These are phyloP conservation scores for Ephialtes manifestator DNA, from an alignment of 2,888 invertebrate species.

Conservation along the genomic window DNA sequence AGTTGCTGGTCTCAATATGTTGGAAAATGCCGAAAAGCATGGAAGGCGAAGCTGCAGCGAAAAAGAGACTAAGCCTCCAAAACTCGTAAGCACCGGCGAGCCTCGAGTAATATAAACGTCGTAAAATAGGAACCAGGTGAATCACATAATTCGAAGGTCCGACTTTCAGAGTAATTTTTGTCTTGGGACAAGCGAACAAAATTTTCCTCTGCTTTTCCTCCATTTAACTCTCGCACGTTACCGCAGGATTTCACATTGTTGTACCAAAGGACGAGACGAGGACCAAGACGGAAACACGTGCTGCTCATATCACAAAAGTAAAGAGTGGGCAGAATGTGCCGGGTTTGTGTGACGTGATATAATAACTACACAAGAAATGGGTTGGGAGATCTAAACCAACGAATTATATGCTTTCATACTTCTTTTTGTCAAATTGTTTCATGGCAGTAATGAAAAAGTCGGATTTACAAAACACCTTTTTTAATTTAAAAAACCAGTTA, in stretches of 20 bases:
- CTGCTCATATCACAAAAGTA: constrained; percentile 80
- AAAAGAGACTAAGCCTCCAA: constrained; percentile 60
- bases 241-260: constrained; percentile 4
- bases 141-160: constrained; percentile 84
- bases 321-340: constrained; percentile 57
- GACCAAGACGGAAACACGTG: constrained; percentile 77
- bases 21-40: not conserved
- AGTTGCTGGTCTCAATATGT: constrained; percentile 15
- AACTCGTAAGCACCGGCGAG: constrained; percentile 42
- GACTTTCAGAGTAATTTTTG: constrained; percentile 82
- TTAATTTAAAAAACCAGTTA: too few species aligned
- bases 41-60: not conserved
- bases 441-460: not conserved
- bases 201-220: constrained; percentile 40
- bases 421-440: not conserved
- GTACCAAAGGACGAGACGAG: constrained; percentile 14
- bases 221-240: constrained; percentile 51
- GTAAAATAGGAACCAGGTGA: constrained; percentile 86
- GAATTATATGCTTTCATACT: constrained; percentile 37
- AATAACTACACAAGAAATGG: constrained; percentile 47
- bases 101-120: constrained; percentile 85
- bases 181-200: constrained; percentile 38
- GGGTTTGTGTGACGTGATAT: constrained; percentile 47
- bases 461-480: too few species aligned
- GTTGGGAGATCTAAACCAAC: constrained; percentile 1